Evolutionary conservation across 2,888 invertebrate genomes (phyloP).

Genomic region (Nephrotoma appendiculata): DNA sequence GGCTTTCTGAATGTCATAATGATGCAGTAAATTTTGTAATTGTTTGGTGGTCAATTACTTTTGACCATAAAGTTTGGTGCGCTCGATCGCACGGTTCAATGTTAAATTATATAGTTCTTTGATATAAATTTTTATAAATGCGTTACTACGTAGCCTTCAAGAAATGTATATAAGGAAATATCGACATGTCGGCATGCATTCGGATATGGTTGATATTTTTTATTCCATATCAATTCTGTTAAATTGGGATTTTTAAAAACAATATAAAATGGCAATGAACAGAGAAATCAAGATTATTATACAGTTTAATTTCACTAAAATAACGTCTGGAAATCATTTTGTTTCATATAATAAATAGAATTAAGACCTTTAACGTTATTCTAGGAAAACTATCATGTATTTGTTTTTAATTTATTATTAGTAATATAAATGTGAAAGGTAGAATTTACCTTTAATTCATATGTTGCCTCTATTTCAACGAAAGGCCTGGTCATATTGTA

Average conservation of each 20-base stretch:
- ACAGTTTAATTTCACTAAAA: neutral
- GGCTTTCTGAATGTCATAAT: neutral
- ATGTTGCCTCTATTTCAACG: too few relatives aligned
- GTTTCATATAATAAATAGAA: neutral
- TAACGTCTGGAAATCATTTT: neutral
- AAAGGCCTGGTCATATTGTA: too few relatives aligned
- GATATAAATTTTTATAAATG: neutral
- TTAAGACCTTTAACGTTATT: neutral
- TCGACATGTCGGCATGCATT: neutral
- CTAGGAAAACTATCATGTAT: too few relatives aligned
- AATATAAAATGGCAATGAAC: neutral
- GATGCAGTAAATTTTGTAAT: neutral
- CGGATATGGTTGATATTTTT: neutral
- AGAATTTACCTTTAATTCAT: neutral
- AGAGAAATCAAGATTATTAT: neutral
- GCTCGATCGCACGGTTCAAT: neutral
- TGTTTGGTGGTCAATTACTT: neutral
- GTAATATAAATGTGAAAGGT: neutral
- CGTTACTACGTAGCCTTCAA: neutral
- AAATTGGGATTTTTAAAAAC: neutral
- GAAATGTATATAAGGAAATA: neutral
- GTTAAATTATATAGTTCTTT: neutral
- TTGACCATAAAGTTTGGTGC: neutral
- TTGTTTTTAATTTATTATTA: too few relatives aligned
- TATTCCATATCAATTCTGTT: neutral